Base-by-base conservation (phyloP, 2,797 vertebrate species). In the Capromys pilorides region DNA sequence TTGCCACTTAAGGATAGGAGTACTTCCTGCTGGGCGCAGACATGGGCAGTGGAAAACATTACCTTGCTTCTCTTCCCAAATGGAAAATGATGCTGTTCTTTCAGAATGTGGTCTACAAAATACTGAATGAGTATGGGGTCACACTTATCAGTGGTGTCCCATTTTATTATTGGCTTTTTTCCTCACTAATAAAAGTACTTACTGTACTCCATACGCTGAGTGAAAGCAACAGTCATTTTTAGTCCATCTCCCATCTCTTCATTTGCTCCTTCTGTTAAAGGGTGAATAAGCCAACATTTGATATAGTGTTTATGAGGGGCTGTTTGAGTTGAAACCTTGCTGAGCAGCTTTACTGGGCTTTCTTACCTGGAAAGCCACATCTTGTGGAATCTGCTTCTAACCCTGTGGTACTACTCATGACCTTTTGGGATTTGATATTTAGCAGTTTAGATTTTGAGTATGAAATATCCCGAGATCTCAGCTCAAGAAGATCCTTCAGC, bases 291-390 rank as follows among this genome's bases (percentile, higher is more conserved):
- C 0, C 99, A 99, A 98, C 99, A 99, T 5, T 99, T 99, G 0
- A 99, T 99, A 96, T 99, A 99, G 98, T 99, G 99, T 96, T 99
- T 99, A 97, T 99, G 99, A 61, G 99, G 99, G 0, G 99, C 99
- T 0, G 99, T 99, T 59, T 93, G 97, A 0, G 99, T 99, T 93
- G 99, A 98, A 98, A 99, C 98, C 92, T 99, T 98, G 4, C 99
- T 99, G 97, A 99, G 98, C 95, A 99, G 98, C 71, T 98, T 99
- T 96, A 99, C 99, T 99, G 99, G 99, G 91, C 99, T 99, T 91
- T 99, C 99, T 97, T 99, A 99, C 97, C 98, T 96, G 0, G 98
- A 98, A 0, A 99, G 99, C 99, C 99, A 99, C 98, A 98, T 99
- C 97, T 98, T 99, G 1, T 99, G 99, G 0, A 99, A 99, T 1